phyloP scores from a whole-genome alignment of 2,888 invertebrate genomes.

The Stomorhina lunata region DNA sequence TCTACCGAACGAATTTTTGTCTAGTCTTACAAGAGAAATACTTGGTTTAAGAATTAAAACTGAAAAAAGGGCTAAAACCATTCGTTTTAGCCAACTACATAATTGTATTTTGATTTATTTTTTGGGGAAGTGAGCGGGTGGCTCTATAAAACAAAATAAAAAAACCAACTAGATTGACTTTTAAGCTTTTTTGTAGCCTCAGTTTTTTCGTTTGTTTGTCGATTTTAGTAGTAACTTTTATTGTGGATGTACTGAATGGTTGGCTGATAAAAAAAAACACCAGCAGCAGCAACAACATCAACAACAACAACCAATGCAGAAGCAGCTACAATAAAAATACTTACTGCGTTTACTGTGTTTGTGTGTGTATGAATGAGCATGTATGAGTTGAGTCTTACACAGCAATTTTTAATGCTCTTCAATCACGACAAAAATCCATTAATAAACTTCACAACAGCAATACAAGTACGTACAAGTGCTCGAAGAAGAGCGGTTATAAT shows the following conservation, averaged over 20 bases:
- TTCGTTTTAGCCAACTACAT: background rate
- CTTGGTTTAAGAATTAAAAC: background rate
- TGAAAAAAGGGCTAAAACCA: background rate
- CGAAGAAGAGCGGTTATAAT: constrained; percentile 14
- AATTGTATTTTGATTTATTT: background rate
- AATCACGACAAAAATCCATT: constrained; percentile 69
- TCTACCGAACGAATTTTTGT: too few species aligned
- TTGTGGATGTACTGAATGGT: constrained; percentile 33
- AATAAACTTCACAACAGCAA: constrained; percentile 68
- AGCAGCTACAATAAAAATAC: constrained; percentile 35
- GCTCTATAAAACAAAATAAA: constrained; percentile 5
- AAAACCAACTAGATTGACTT: constrained; percentile 53
- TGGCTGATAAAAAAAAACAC: constrained; percentile 17
- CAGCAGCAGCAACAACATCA: constrained; percentile 22
- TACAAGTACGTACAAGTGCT: constrained; percentile 8
- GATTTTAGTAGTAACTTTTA: constrained; percentile 32
- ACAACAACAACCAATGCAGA: constrained; percentile 13
- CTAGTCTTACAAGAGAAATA: background rate
- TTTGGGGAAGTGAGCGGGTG: background rate
- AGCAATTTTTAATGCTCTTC: constrained; percentile 64
- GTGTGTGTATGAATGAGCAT: background rate
- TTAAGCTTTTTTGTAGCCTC: constrained; percentile 26
- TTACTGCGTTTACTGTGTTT: constrained; percentile 39
- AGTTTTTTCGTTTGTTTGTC: background rate
- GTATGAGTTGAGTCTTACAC: constrained; percentile 24